Percentiles rank a stretch among this genome's conserved stretches.
These are phyloP conservation scores for Brachionichthys hirsutus DNA, from an alignment of 2,113 vertebrate species.

Conservation along the genomic window DNA sequence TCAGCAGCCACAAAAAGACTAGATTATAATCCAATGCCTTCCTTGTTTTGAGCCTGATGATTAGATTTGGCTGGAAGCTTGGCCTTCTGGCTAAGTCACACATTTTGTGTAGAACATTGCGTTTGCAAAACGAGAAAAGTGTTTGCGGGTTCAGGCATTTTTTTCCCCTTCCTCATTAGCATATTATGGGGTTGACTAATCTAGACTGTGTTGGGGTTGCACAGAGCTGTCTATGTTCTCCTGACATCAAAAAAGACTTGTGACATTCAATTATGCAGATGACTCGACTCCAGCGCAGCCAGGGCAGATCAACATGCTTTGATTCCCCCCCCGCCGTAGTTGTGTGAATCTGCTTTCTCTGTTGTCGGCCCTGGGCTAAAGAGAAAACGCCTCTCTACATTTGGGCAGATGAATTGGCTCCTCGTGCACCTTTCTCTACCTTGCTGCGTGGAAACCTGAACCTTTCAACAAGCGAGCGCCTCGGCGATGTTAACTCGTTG, in stretches of 20 bases:
- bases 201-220: neutral
- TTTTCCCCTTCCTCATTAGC: neutral
- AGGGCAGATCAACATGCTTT: conserved; percentile 31
- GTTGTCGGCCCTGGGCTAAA: conserved; percentile 18
- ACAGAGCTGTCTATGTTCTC: conserved; percentile 5
- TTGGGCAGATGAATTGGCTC: conserved; percentile 16
- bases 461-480: conserved; percentile 12
- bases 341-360: conserved; percentile 21
- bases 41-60: too few species aligned
- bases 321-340: conserved; percentile 25
- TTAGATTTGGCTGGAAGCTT: too few species aligned
- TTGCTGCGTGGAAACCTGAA: conserved; percentile 25
- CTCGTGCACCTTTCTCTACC: neutral
- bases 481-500: conserved; percentile 25
- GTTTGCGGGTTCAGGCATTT: too few species aligned
- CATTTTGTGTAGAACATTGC: too few species aligned
- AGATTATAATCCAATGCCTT: too few species aligned
- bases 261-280: conserved; percentile 18
- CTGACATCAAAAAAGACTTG: conserved; percentile 10
- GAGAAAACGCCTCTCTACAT: neutral
- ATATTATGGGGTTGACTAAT: neutral
- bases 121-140: too few species aligned
- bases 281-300: conserved; percentile 18
- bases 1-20: too few species aligned
- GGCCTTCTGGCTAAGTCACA: too few species aligned